phyloP scores from a whole-genome alignment of 2,113 vertebrate species.

The Brachionichthys hirsutus region DNA sequence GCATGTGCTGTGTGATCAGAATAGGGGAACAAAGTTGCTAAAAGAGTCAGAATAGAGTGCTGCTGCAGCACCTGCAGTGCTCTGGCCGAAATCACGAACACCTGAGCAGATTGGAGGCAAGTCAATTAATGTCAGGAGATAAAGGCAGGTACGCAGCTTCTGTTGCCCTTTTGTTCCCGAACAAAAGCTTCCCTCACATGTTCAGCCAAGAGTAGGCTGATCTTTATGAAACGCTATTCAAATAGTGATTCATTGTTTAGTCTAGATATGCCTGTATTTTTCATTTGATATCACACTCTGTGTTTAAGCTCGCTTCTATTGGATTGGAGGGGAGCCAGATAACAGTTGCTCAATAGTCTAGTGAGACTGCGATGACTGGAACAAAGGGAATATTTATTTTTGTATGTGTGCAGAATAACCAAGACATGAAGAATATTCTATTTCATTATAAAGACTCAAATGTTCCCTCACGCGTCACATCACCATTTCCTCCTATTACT shows the following conservation, averaged over 20 bases:
- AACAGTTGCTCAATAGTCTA: conserved; percentile 80
- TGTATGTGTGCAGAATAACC: conserved; percentile 22
- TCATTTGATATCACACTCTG: conserved; percentile 78
- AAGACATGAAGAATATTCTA: conserved; percentile 8
- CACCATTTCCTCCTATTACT: too few species aligned
- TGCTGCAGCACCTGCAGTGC: conserved; percentile 75
- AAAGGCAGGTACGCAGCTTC: conserved; percentile 81
- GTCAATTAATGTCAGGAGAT: conserved; percentile 83
- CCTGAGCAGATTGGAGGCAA: conserved; percentile 83
- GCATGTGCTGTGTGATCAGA: conserved; percentile 70
- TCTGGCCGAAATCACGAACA: conserved; percentile 75
- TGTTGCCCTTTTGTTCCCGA: conserved; percentile 83
- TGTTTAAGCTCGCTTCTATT: conserved; percentile 78
- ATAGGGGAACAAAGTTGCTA: conserved; percentile 59
- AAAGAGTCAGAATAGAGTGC: conserved; percentile 66
- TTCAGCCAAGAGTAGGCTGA: conserved; percentile 82
- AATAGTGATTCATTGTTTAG: conserved; percentile 95
- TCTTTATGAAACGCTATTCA: conserved; percentile 83
- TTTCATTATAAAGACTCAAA: too few species aligned
- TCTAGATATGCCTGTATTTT: conserved; percentile 85
- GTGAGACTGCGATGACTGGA: conserved; percentile 37
- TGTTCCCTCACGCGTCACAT: neutral
- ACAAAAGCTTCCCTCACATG: conserved; percentile 87
- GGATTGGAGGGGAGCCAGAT: conserved; percentile 76
- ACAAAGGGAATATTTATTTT: conserved; percentile 32